Evolutionary conservation across 2,888 invertebrate genomes (phyloP), one percentile per base, ranked within the genome.

Genomic region (Leptopilina myrica): DNA sequence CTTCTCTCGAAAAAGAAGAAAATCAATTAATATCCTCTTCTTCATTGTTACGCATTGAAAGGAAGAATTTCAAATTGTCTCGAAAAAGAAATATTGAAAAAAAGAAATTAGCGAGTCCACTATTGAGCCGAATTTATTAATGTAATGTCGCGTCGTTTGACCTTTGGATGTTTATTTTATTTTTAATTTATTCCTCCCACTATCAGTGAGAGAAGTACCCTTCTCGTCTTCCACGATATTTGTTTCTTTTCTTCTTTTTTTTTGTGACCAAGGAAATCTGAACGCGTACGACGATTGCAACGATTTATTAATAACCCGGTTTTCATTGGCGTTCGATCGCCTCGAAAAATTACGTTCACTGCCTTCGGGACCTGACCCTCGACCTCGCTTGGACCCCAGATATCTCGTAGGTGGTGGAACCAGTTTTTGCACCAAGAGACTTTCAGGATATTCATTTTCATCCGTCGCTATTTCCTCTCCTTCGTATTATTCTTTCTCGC

Each of bases 291-390:
- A 80, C 83, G 84, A 85, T 86, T 81, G 82, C 81, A 79, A 82
- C 86, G 87, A 89, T 89, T 89, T 88, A 89, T 89, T 89, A 89
- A 89, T 89, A 88, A 89, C 85, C 86, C 85, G 86, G 86, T 87
- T 88, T 86, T 87, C 87, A 88, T 88, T 88, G 86, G 86, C 86
- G 84, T 84, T 84, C 82, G 85, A 82, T 83, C 83, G 83, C 82
- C 83, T 76, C 79, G 81, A 86, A 86, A 86, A 86, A 85, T 88
- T 83, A 83, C 87, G 83, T 84, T 87, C 83, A 86, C 84, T 80
- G 84, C 80, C 82, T 81, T 79, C 80, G 80, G 78, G 79, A 81
- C 59, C 76, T 83, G 87, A 87, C 88, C 88, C 79, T 77, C 86
- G 81, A 88, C 87, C 87, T 77, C 84, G 76, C 43, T 76, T 78